Base-by-base conservation (phyloP, 2,797 vertebrate species). In the Sebastolobus altivelis region DNA sequence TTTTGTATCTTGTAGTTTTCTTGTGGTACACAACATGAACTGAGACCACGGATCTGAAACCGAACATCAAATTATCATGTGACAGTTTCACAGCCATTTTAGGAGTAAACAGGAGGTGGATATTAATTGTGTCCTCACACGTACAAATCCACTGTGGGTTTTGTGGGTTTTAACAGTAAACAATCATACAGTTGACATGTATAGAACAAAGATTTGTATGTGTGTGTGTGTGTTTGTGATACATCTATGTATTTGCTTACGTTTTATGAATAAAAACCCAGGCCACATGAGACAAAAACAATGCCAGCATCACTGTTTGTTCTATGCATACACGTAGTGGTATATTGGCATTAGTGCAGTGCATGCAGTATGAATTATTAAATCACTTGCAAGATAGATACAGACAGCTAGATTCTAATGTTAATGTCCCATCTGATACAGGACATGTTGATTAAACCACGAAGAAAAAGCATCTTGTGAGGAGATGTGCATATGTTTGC, bases 401-500 rank as follows among this genome's bases (percentile, higher is more conserved):
- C 43, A 49, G 31, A 60, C 25, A 59, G 66, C 27, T 46, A 6
- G 31, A 67, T 67, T 68, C 10, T 38, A 67, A 18, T 52, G 72
- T 38, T 18, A 25, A 22, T 35, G 16, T 52, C 35, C 37, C 13
- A 59, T 79, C 14, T 43, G 76, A 67, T 73, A 77, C 49, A 16
- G 27, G 16, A 18, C 54, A 79, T 72, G 70, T 68, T 65, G 60
- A 67, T 31, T 49, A 78, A 70, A 67, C 22, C 27, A 18, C 58
- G 35, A 70, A 68, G 14, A 54, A 66, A 70, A 56, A 65, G 11
- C 35, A 55, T 75, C 72, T 67, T 67, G 61, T 65, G 38, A 72
- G 55, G 8, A 72, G 52, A 77, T 77, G 72, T 80, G 75, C 66
- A 63, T 79, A 40, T 80, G 81, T 89, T 77, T 87, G 76, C 54